phyloP scores from a whole-genome alignment of 1,140 invertebrate genomes.

The Chironomus tepperi region DNA sequence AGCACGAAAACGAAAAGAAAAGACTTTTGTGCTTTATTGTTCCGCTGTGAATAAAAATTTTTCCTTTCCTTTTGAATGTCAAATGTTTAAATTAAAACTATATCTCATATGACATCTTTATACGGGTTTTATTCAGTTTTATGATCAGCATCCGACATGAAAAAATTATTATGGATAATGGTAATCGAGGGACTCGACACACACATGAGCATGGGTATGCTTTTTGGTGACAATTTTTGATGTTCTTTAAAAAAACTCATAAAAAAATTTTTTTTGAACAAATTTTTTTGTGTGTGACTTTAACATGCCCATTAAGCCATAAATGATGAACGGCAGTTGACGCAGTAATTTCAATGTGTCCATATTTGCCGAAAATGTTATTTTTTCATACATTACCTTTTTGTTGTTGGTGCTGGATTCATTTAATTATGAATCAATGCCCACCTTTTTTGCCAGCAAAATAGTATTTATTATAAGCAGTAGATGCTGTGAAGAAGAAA shows the following conservation, averaged over 20 bases:
- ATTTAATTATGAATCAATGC: conserved; percentile 14
- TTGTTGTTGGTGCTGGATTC: not conserved
- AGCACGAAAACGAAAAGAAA: not conserved
- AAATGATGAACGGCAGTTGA: not conserved
- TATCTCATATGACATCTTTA: conserved; percentile 4
- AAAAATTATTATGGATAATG: not conserved
- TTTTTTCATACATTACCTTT: not conserved
- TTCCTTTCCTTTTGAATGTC: not conserved
- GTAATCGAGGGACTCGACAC: not conserved
- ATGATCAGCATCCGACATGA: too few species aligned
- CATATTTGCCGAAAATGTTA: conserved; percentile 1
- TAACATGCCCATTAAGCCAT: conserved; percentile 6
- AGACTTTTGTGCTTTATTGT: not conserved
- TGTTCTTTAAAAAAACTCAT: not conserved
- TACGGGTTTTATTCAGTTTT: not conserved
- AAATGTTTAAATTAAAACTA: not conserved
- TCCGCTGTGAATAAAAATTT: not conserved
- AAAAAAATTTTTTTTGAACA: not conserved
- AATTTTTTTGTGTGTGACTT: not conserved
- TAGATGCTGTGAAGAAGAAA: too few species aligned
- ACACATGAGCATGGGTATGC: not conserved
- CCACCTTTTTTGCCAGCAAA: not conserved
- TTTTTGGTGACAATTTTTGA: not conserved
- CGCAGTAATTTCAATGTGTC: not conserved
- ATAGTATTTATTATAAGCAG: too few species aligned